These are phyloP conservation scores for Salticus scenicus DNA, from an alignment of 2,888 invertebrate species.

Conservation along the genomic window DNA sequence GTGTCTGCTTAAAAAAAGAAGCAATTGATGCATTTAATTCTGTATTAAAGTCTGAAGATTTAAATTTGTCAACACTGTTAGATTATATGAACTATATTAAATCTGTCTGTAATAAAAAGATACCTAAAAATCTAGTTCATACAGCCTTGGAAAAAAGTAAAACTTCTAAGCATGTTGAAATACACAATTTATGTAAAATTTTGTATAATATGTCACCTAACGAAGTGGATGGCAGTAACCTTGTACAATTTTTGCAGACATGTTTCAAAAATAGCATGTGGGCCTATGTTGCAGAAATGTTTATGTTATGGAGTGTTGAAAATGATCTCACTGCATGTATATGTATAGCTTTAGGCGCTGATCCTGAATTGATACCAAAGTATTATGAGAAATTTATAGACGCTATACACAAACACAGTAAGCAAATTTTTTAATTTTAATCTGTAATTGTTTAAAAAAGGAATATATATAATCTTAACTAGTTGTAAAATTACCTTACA, in stretches of 20 bases:
- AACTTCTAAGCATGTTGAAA: background rate
- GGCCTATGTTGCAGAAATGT: background rate
- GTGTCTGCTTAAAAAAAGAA: background rate
- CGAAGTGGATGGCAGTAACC: background rate
- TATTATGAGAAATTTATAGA: slow-evolving; percentile 1
- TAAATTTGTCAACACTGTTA: background rate
- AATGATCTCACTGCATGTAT: background rate
- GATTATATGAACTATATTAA: background rate
- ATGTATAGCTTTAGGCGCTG: background rate
- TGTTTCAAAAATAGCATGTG: slow-evolving; percentile 12
- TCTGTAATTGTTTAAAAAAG: too few relatives aligned
- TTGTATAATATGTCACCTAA: background rate
- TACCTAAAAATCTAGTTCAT: background rate
- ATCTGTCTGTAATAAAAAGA: background rate
- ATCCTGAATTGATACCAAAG: background rate
- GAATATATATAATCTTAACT: too few relatives aligned
- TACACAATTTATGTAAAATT: background rate
- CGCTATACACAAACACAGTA: slow-evolving; percentile 16
- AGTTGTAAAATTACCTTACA: too few relatives aligned
- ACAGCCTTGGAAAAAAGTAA: background rate
- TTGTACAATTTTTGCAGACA: background rate
- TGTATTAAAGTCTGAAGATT: background rate
- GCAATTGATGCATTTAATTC: background rate
- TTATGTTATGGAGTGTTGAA: background rate
- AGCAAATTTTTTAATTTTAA: background rate